These are phyloP conservation scores for Uria aalge DNA, from an alignment of 2,113 vertebrate species.

Conservation along the genomic window DNA sequence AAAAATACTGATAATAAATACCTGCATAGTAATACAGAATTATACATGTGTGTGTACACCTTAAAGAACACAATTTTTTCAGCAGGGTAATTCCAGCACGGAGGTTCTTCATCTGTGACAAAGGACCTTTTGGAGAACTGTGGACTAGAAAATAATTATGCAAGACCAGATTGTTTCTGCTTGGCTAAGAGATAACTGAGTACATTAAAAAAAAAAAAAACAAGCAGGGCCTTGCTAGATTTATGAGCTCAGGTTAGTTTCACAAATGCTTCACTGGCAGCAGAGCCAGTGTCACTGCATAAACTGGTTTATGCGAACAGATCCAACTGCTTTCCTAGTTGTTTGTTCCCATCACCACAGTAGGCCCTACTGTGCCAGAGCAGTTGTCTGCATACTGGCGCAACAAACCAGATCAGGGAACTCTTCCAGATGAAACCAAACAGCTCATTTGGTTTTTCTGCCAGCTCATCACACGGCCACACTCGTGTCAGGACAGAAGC, in stretches of 20 bases:
- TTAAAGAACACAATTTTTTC: background rate
- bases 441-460: background rate
- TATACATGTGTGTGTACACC: background rate
- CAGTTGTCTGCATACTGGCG: background rate
- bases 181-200: background rate
- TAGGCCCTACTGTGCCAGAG: background rate
- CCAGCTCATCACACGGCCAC: background rate
- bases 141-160: background rate
- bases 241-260: background rate
- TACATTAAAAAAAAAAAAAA: background rate
- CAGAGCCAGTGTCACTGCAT: background rate
- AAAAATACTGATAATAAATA: background rate
- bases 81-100: background rate
- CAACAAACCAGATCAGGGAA: background rate
- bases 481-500: background rate
- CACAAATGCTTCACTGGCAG: background rate
- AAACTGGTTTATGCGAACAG: background rate
- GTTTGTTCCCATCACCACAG: background rate
- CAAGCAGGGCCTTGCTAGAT: background rate
- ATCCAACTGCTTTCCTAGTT: background rate
- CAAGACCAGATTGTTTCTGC: background rate
- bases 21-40: background rate
- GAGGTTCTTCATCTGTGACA: background rate
- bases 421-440: background rate
- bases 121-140: background rate